Evolutionary conservation across 2,113 vertebrate genomes (phyloP).

Genomic region (Cricetomys ansorgei): DNA sequence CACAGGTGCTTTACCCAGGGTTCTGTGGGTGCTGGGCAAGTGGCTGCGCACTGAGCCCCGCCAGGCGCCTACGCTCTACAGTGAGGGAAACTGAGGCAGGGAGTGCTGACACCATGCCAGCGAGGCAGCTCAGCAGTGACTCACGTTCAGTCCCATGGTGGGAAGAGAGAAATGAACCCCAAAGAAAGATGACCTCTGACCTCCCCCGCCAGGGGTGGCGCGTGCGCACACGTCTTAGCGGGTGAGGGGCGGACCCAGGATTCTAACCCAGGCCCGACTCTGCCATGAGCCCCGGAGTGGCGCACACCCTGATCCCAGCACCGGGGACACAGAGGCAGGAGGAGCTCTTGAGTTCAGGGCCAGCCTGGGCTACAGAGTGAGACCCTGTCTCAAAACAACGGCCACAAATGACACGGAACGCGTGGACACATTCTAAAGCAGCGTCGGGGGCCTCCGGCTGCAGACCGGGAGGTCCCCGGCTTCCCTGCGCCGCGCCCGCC

Average conservation of each 20-base stretch:
- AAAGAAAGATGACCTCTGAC: neutral
- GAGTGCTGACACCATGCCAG: neutral
- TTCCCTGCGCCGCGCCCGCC: neutral
- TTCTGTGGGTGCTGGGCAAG: neutral
- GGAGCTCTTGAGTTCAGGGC: neutral
- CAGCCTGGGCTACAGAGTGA: neutral
- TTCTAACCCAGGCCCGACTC: neutral
- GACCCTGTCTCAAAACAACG: neutral
- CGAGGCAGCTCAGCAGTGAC: neutral
- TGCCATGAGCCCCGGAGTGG: neutral
- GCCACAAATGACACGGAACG: neutral
- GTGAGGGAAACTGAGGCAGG: neutral
- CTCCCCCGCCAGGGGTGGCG: neutral
- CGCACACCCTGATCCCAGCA: neutral
- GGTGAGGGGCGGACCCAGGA: neutral
- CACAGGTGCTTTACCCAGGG: neutral
- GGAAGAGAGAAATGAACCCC: neutral
- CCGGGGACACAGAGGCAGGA: neutral
- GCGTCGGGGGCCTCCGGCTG: neutral
- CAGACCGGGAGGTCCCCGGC: accelerated
- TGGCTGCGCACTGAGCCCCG: neutral
- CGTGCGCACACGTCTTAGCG: neutral
- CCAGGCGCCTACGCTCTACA: neutral
- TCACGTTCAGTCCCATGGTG: no score
- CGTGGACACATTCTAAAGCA: neutral